These are phyloP conservation scores for Eilema griseolum DNA, from an alignment of 2,888 invertebrate species.

Conservation along the genomic window DNA sequence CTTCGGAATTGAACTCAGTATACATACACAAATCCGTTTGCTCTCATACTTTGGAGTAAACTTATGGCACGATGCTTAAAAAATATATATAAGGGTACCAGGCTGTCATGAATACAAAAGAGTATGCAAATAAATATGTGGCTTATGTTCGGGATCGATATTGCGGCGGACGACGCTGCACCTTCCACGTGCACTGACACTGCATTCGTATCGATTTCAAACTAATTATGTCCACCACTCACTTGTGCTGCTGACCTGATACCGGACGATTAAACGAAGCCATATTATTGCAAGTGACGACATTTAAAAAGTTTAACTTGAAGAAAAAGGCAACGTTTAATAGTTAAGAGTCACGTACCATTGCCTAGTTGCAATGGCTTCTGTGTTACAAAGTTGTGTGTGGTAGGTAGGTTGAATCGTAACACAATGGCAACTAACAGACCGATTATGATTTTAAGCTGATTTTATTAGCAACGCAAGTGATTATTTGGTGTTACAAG, in stretches of 20 bases:
- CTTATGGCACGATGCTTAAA: too few relatives aligned
- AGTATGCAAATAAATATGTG: slow-evolving; percentile 38
- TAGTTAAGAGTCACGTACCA: background rate
- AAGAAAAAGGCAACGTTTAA: background rate
- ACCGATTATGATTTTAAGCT: background rate
- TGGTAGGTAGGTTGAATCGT: too few relatives aligned
- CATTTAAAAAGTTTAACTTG: background rate
- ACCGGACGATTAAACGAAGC: background rate
- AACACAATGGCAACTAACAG: background rate
- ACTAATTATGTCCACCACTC: slow-evolving; percentile 12
- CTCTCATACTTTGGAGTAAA: too few relatives aligned
- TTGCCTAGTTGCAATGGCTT: background rate
- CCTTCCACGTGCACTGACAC: slow-evolving; percentile 18
- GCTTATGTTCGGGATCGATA: slow-evolving; percentile 43
- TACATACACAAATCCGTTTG: too few relatives aligned
- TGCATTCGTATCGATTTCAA: slow-evolving; percentile 26
- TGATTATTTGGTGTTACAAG: background rate
- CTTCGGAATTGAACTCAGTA: too few relatives aligned
- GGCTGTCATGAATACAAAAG: slow-evolving; percentile 14
- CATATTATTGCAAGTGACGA: background rate
- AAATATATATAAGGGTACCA: too few relatives aligned
- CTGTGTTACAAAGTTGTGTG: background rate
- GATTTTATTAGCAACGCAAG: background rate
- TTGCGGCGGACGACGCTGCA: slow-evolving; percentile 13
- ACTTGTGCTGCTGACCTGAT: background rate